Conservation (phyloP, 2,113 vertebrate species). For the Ceyx cyanopectus region DNA sequence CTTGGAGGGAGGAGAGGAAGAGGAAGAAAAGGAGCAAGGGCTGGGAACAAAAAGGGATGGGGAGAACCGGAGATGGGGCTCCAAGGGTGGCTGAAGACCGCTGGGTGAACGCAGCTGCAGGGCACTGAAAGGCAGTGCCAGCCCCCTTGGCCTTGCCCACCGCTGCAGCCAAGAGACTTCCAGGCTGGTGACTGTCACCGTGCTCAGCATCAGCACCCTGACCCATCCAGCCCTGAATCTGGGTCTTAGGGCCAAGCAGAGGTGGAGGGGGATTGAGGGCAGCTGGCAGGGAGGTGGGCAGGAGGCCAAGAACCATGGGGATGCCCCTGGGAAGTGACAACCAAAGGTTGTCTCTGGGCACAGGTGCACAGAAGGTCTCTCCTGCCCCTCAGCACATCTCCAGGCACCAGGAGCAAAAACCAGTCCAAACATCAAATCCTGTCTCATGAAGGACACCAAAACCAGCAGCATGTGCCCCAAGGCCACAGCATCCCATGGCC, state of each 20-base stretch:
- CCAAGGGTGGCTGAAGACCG: fast-evolving
- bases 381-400: neutral
- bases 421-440: neutral
- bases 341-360: fast-evolving
- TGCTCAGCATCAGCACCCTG: fast-evolving
- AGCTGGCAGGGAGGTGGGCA: fast-evolving
- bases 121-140: fast-evolving
- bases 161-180: neutral
- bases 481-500: fast-evolving
- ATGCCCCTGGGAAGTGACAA: neutral
- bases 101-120: fast-evolving
- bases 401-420: neutral
- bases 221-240: fast-evolving
- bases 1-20: neutral
- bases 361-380: neutral
- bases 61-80: neutral
- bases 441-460: fast-evolving
- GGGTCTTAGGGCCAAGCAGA: neutral
- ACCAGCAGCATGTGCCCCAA: neutral
- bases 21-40: neutral
- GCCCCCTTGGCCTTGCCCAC: too few species aligned
- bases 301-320: neutral
- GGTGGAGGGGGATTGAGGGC: fast-evolving
- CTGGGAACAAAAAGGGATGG: neutral
- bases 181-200: fast-evolving